phyloP scores from a whole-genome alignment of 1,140 invertebrate genomes.

The Babylonia areolata region DNA sequence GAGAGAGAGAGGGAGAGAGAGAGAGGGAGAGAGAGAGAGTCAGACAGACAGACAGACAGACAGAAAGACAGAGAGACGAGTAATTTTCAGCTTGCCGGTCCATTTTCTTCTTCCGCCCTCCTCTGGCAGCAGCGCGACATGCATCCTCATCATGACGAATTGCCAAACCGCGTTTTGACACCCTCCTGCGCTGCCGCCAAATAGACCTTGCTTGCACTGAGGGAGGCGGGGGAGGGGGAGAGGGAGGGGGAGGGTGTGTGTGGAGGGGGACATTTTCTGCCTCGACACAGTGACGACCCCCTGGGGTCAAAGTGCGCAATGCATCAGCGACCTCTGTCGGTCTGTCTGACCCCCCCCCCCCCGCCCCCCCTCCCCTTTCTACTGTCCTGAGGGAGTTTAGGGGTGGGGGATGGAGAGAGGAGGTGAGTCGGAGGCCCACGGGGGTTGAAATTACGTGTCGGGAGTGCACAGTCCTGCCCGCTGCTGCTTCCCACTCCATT shows the following conservation, averaged over 20 bases:
- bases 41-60: background rate
- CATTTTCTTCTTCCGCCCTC: background rate
- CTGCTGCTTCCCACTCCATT: background rate
- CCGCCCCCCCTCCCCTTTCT: too few relatives aligned
- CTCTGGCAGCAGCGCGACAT: too few relatives aligned
- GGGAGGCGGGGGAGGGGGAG: too few relatives aligned
- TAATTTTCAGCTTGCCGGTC: background rate
- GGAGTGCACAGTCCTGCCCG: background rate
- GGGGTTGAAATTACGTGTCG: background rate
- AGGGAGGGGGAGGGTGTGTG: too few relatives aligned
- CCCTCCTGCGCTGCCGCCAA: background rate
- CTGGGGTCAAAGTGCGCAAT: background rate
- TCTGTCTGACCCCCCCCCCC: background rate
- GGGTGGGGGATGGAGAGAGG: too few relatives aligned
- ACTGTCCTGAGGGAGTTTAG: background rate
- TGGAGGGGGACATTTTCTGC: too few relatives aligned
- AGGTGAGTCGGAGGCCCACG: background rate
- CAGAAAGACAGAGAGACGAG: background rate
- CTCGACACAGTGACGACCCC: background rate
- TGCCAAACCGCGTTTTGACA: background rate
- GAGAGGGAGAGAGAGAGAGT: background rate
- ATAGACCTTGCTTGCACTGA: too few relatives aligned
- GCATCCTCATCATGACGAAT: background rate
- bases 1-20: background rate
- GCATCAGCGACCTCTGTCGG: slow-evolving; percentile 3